Conservation (phyloP, 2,113 vertebrate genomes). For the Illadopsis cleaveri region DNA sequence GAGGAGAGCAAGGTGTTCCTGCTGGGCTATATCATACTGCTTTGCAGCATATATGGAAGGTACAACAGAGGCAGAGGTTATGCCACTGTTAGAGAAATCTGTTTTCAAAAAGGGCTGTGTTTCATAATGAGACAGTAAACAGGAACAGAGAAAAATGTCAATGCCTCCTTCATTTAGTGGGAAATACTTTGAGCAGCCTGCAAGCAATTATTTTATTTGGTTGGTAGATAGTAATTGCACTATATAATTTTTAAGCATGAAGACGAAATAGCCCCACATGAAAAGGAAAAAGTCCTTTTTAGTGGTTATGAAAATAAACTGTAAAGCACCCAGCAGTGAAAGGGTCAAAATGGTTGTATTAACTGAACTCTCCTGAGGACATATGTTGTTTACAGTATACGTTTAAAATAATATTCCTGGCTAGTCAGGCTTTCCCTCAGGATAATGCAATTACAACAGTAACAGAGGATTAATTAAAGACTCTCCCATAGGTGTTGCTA, state of each 20-base stretch:
- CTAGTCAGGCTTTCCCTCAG: constrained; percentile 79
- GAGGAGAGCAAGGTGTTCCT: background rate
- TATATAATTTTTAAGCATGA: constrained; percentile 14
- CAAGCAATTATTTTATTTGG: constrained; percentile 37
- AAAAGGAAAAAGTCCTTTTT: background rate
- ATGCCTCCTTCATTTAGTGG: background rate
- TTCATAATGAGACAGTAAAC: constrained; percentile 23
- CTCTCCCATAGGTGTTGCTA: constrained; percentile 81
- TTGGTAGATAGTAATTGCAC: constrained; percentile 1
- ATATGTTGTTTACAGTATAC: constrained; percentile 91
- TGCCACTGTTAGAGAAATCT: background rate
- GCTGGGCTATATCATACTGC: background rate
- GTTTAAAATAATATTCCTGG: constrained; percentile 91
- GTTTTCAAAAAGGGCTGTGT: background rate
- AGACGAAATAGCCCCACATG: background rate
- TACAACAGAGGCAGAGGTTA: constrained; percentile 1
- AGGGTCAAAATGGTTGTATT: constrained; percentile 69
- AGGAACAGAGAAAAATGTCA: constrained; percentile 21
- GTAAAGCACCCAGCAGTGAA: constrained; percentile 58
- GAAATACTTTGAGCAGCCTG: constrained; percentile 12
- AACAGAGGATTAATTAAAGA: constrained; percentile 97
- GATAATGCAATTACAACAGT: constrained; percentile 91
- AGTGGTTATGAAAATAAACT: constrained; percentile 36
- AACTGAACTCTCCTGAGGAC: constrained; percentile 70
- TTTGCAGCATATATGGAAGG: background rate